Evolutionary conservation across 2,113 vertebrate species (phyloP).

Genomic region (Hippocampus abdominalis): DNA sequence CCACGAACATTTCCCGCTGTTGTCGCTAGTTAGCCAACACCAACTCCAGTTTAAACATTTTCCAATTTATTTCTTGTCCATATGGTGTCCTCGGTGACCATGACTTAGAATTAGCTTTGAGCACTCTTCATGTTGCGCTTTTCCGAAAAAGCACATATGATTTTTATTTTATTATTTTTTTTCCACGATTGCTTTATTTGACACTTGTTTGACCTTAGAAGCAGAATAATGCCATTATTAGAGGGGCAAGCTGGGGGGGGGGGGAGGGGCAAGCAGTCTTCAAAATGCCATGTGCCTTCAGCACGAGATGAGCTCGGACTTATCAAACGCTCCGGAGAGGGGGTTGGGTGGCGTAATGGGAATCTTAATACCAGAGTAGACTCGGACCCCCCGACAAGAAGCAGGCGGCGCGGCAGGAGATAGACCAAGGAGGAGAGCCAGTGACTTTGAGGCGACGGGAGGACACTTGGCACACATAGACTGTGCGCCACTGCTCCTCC

Average conservation of each 20-base stretch:
- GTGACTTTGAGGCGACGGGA: slow-evolving; percentile 51
- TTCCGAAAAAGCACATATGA: not conserved
- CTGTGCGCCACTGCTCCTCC: not conserved
- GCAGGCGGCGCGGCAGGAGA: slow-evolving; percentile 4
- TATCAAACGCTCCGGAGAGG: slow-evolving; percentile 15
- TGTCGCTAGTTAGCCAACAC: too few species aligned
- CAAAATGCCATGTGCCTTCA: not conserved
- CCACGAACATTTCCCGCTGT: too few species aligned
- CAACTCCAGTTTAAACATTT: too few species aligned
- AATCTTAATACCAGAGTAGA: slow-evolving; percentile 33
- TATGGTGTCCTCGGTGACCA: too few species aligned
- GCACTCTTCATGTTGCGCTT: too few species aligned
- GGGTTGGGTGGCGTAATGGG: slow-evolving; percentile 14
- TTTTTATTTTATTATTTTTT: not conserved
- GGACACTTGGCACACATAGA: slow-evolving; percentile 7
- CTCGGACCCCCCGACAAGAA: slow-evolving; percentile 43
- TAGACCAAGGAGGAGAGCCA: slow-evolving; percentile 41
- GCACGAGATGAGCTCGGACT: not conserved
- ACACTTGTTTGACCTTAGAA: not conserved
- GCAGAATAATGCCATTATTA: not conserved
- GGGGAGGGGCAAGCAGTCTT: not conserved
- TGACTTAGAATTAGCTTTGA: too few species aligned
- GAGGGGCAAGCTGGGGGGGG: too few species aligned
- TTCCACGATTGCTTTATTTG: not conserved
- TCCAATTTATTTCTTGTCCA: too few species aligned